Percentiles rank a stretch among this genome's conserved stretches.
These are phyloP conservation scores for Poecilia velifera DNA, from an alignment of 2,797 vertebrate species.

Conservation along the genomic window DNA sequence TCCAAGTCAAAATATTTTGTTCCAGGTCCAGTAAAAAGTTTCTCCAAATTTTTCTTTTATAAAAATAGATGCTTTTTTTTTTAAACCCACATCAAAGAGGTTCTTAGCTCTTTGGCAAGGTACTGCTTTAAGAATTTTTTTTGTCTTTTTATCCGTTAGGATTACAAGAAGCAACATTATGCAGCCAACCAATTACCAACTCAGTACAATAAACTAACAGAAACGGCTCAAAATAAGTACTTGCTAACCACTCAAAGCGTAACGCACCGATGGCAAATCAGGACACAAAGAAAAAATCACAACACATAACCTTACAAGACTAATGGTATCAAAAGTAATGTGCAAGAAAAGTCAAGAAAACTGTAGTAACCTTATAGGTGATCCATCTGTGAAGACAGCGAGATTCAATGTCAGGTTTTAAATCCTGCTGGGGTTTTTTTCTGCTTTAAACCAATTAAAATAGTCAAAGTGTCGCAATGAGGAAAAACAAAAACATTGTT, in stretches of 20 bases:
- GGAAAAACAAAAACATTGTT: conserved; percentile 78
- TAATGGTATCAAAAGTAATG: conserved; percentile 87
- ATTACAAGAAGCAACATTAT: conserved; percentile 93
- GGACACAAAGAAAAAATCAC: conserved; percentile 76
- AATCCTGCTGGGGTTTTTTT: conserved; percentile 79
- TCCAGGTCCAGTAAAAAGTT: conserved; percentile 99
- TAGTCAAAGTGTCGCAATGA: conserved; percentile 86
- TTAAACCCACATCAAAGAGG: conserved; percentile 99
- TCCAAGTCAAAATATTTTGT: conserved; percentile 99
- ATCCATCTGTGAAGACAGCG: conserved; percentile 89
- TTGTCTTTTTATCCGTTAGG: conserved; percentile 88
- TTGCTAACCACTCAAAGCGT: conserved; percentile 81
- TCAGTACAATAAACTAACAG: conserved; percentile 77
- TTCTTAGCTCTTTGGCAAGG: conserved; percentile 99
- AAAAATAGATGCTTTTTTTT: conserved; percentile 99
- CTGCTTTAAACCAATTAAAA: conserved; percentile 89
- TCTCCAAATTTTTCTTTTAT: conserved; percentile 98
- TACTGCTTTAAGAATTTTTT: conserved; percentile 98
- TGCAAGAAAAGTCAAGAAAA: conserved; percentile 81
- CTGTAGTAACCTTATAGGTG: conserved; percentile 87
- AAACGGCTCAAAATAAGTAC: conserved; percentile 83
- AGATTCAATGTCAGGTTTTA: conserved; percentile 87
- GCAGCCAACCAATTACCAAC: conserved; percentile 91
- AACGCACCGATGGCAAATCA: conserved; percentile 84
- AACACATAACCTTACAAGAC: conserved; percentile 87